Percentiles rank a stretch among this genome's conserved stretches.
phyloP scores from a whole-genome alignment of 2,797 vertebrate species.

The Urocyon cinereoargenteus region DNA sequence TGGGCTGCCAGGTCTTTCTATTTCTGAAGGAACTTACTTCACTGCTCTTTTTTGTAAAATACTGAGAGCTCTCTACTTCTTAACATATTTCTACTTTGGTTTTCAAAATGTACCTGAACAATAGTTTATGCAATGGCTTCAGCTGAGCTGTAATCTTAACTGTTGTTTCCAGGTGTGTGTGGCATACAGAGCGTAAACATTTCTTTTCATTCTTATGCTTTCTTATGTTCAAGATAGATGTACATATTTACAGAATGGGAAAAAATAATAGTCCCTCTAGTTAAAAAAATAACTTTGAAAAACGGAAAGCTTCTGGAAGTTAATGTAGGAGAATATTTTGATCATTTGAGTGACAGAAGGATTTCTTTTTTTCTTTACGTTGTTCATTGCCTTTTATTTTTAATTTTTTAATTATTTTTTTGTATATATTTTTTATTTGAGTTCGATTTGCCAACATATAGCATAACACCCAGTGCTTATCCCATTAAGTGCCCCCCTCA shows the following conservation, averaged over 20 bases:
- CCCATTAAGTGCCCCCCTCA: too few species aligned
- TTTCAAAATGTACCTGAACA: not conserved
- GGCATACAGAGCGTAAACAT: not conserved
- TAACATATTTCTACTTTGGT: not conserved
- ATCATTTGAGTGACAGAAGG: not conserved
- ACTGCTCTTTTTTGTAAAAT: constrained; percentile 21
- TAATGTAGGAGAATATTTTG: not conserved
- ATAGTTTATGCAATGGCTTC: fast-evolving
- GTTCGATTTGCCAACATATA: too few species aligned
- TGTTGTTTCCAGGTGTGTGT: not conserved
- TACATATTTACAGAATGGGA: not conserved
- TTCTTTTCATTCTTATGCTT: not conserved
- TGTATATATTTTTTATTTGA: too few species aligned
- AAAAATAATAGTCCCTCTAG: not conserved
- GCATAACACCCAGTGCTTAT: too few species aligned
- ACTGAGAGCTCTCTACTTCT: not conserved
- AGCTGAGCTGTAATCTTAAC: not conserved
- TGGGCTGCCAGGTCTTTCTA: not conserved
- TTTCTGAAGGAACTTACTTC: not conserved
- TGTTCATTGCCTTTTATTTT: too few species aligned
- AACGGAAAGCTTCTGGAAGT: not conserved
- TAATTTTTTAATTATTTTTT: too few species aligned
- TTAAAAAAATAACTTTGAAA: not conserved
- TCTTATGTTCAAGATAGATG: not conserved
- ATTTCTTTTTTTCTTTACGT: not conserved